Evolutionary conservation across 2,113 vertebrate genomes (phyloP).

Genomic region (Suncus etruscus): DNA sequence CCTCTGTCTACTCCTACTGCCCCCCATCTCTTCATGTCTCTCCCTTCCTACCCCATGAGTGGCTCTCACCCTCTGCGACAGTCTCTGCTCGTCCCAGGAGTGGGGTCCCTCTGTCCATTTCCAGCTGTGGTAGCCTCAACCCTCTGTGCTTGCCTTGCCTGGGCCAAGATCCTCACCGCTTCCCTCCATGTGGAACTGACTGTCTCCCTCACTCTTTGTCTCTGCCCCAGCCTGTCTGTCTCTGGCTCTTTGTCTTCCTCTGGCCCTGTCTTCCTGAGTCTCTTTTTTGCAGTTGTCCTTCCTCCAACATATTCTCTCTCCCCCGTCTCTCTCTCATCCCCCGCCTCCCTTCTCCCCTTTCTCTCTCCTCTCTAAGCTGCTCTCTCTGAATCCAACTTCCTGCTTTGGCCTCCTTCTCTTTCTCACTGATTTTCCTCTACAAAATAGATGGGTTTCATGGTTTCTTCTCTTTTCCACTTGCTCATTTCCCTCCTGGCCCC

Average conservation of each 20-base stretch:
- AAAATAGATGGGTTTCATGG: slow-evolving; percentile 42
- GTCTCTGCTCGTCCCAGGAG: slow-evolving; percentile 71
- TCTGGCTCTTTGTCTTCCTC: slow-evolving; percentile 63
- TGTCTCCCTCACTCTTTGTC: slow-evolving; percentile 60
- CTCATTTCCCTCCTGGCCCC: neutral
- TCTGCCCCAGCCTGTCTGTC: slow-evolving; percentile 47
- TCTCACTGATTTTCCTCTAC: neutral
- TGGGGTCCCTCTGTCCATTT: slow-evolving; percentile 53
- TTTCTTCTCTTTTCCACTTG: slow-evolving; percentile 30
- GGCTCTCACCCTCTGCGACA: slow-evolving; percentile 59
- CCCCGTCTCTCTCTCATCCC: neutral
- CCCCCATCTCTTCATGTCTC: neutral
- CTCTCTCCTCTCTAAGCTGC: neutral
- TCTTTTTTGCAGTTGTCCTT: slow-evolving; percentile 45
- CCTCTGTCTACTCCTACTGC: neutral
- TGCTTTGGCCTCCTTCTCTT: slow-evolving; percentile 42
- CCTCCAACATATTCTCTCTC: neutral
- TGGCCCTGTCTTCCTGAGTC: slow-evolving; percentile 49
- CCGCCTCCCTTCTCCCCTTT: slow-evolving; percentile 34
- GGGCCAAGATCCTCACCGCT: slow-evolving; percentile 34
- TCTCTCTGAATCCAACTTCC: neutral
- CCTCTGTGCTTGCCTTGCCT: slow-evolving; percentile 48
- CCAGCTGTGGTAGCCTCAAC: slow-evolving; percentile 29
- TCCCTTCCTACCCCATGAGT: neutral
- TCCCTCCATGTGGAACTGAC: neutral